Base-by-base conservation (phyloP, 2,113 vertebrate species). In the Tamias sibiricus region DNA sequence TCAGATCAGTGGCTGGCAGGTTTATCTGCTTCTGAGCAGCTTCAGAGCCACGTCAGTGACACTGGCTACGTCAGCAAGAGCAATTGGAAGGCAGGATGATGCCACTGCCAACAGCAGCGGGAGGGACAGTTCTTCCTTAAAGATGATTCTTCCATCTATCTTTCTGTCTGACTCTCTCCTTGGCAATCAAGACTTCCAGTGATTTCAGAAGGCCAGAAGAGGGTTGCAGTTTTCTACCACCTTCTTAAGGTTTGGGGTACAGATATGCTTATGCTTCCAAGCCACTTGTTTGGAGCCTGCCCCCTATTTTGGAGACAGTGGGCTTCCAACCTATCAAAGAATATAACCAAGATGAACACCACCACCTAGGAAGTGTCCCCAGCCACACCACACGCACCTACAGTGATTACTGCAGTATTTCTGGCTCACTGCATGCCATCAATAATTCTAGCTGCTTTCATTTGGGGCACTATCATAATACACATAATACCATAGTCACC, bases 11-110 rank as follows among this genome's bases (percentile, higher is more conserved):
- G 80, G 94, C 90, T 97, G 97, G 95, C 94, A 96, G 96, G 91
- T 96, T 95, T 80, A 93, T 96, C 97, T 95, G 93, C 93, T 94
- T 89, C 91, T 77, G 91, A 97, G 98, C 92, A 96, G 96, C 88
- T 87, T 94, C 42, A 35, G 66, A 95, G 71, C 91, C 83, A 93
- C 57, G 49, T 96, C 98, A 97, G 91, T 69, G 93, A 93, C 94
- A 95, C 91, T 6, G 59, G 80, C 91, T 96, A 97, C 83, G 95
- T 97, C 97, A 96, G 95, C 96, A 91, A 76, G 83, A 96, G 52
- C 95, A 91, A 40, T 90, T 17, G 13, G 91, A 95, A 96, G 69
- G 94, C 59, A 91, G 42, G 94, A 69, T 32, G 84, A 57, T 81
- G 76, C 79, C 74, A 76, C 75, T 57, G 94, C 94, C 85, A 94